Conservation (phyloP, 64 coral and sea anemone species). For the Trachythela sp. region DNA sequence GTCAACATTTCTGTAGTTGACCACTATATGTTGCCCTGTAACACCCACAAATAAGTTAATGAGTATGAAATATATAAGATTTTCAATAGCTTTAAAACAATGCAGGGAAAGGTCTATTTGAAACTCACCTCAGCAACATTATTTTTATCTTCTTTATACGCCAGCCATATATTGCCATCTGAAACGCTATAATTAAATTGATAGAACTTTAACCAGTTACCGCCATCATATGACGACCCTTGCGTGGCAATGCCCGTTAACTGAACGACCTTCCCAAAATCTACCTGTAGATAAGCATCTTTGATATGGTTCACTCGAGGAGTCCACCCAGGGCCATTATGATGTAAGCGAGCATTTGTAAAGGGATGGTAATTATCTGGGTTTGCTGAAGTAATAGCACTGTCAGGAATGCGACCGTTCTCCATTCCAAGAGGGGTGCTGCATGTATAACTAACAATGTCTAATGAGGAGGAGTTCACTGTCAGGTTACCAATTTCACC, state of each 20-base stretch:
- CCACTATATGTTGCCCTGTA: too few relatives aligned
- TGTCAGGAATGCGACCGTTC: conserved; percentile 43
- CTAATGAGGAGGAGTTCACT: conserved; percentile 30
- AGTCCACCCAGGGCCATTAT: conserved; percentile 17
- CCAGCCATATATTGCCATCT: neutral
- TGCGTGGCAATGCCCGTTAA: neutral
- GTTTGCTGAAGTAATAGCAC: conserved; percentile 14
- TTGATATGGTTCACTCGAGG: neutral
- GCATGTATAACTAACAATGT: conserved; percentile 43
- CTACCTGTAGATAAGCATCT: neutral
- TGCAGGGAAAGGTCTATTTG: too few relatives aligned
- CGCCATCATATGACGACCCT: neutral
- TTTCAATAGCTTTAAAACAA: too few relatives aligned
- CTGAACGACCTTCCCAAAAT: neutral
- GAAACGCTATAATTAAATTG: neutral
- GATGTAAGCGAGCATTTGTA: neutral
- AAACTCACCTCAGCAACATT: neutral
- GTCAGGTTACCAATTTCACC: conserved; percentile 42
- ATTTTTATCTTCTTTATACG: neutral
- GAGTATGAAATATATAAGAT: too few relatives aligned
- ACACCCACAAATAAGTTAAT: too few relatives aligned
- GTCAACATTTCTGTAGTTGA: too few relatives aligned
- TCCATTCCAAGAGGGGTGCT: conserved; percentile 51
- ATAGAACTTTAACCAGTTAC: neutral
- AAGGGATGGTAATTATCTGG: neutral